Evolutionary conservation across 64 coral and sea anemone genomes (phyloP).

Genomic region (Anthopleura sola): DNA sequence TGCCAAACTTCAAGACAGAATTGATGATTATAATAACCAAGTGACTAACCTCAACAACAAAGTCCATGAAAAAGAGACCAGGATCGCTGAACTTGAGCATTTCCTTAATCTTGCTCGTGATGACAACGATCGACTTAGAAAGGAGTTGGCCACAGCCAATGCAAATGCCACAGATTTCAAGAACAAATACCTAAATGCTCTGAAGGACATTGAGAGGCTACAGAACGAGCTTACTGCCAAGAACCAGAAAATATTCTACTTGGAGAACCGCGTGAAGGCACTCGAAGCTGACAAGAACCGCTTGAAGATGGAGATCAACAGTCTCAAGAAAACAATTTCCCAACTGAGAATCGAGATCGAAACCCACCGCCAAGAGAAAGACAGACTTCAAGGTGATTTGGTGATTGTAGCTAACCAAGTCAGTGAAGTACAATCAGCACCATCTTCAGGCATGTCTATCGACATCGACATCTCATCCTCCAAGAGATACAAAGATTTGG

Average conservation of each 20-base stretch:
- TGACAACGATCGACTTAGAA: slow-evolving; percentile 68
- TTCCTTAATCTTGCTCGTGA: slow-evolving; percentile 60
- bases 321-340: slow-evolving; percentile 80
- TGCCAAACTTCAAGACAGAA: slow-evolving; percentile 58
- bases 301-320: slow-evolving; percentile 57
- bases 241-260: slow-evolving; percentile 68
- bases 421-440: slow-evolving; percentile 66
- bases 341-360: slow-evolving; percentile 73
- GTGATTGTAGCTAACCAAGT: slow-evolving; percentile 37
- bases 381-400: slow-evolving; percentile 35
- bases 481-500: slow-evolving; percentile 74
- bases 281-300: slow-evolving; percentile 64
- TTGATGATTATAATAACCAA: slow-evolving; percentile 60
- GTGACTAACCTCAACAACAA: slow-evolving; percentile 46
- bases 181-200: slow-evolving; percentile 84
- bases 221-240: slow-evolving; percentile 71
- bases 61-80: slow-evolving; percentile 69
- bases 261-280: slow-evolving; percentile 76
- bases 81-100: slow-evolving; percentile 72
- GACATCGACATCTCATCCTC: slow-evolving; percentile 54
- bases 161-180: slow-evolving; percentile 81
- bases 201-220: slow-evolving; percentile 73
- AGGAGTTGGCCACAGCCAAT: slow-evolving; percentile 59
- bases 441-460: slow-evolving; percentile 42
- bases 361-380: slow-evolving; percentile 38